Conservation (phyloP, 2,888 invertebrate species). For the Scaptomyza caliginosa region DNA sequence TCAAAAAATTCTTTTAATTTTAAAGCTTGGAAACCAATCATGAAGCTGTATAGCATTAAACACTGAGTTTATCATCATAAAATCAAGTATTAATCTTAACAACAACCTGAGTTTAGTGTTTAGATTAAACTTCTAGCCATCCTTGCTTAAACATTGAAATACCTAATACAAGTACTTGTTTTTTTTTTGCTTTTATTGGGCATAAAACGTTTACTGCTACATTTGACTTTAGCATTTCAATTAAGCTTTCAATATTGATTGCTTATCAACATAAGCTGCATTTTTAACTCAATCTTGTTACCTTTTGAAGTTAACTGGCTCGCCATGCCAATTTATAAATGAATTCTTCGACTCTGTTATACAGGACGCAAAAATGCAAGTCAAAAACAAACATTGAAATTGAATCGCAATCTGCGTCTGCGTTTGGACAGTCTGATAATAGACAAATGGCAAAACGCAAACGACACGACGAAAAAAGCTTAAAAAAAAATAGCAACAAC, state of each 20-base stretch:
- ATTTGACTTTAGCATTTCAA: not conserved
- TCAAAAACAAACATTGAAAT: slow-evolving; percentile 48
- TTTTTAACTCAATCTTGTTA: not conserved
- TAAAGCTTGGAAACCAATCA: too few relatives aligned
- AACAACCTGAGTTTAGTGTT: too few relatives aligned
- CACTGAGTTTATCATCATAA: not conserved
- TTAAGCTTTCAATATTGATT: not conserved
- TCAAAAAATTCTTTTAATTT: too few relatives aligned
- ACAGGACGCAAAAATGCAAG: slow-evolving; percentile 10
- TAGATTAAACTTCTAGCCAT: too few relatives aligned
- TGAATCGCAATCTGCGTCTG: slow-evolving; percentile 52
- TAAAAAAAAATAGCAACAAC: not conserved
- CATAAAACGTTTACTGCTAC: not conserved
- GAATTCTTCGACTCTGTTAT: slow-evolving; percentile 15
- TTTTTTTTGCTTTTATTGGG: too few relatives aligned
- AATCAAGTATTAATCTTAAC: too few relatives aligned
- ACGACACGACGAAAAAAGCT: slow-evolving; percentile 16
- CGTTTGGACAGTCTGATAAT: slow-evolving; percentile 46
- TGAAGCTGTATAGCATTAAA: too few relatives aligned
- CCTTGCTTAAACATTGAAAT: too few relatives aligned
- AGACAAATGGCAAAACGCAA: slow-evolving; percentile 44
- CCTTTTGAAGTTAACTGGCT: not conserved
- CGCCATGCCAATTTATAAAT: slow-evolving; percentile 29
- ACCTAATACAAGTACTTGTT: too few relatives aligned
- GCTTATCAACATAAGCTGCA: not conserved